Conservation (phyloP, 2,113 vertebrate species). For the Reinhardtius hippoglossoides region DNA sequence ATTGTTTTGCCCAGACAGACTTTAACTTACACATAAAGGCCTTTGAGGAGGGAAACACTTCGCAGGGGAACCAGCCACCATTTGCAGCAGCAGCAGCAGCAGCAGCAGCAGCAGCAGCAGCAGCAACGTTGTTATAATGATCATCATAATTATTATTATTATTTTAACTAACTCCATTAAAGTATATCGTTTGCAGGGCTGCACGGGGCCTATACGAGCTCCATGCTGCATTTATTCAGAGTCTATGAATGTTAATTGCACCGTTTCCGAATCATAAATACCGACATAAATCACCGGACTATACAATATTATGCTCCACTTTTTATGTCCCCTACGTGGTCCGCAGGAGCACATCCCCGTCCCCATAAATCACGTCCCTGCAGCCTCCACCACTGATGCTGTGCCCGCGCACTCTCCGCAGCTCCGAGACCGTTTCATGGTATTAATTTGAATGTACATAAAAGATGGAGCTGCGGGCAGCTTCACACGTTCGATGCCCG, state of each 20-base stretch:
- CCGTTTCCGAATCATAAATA: constrained; percentile 82
- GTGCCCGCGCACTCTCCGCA: constrained; percentile 51
- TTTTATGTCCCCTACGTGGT: constrained; percentile 80
- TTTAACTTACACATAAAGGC: constrained; percentile 51
- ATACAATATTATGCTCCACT: constrained; percentile 80
- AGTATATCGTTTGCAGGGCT: constrained; percentile 10
- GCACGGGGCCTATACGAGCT: constrained; percentile 34
- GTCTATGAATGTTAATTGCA: constrained; percentile 81
- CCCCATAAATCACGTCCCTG: constrained; percentile 85
- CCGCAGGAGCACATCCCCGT: constrained; percentile 74
- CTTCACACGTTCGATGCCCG: constrained; percentile 31
- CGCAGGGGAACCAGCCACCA: neutral
- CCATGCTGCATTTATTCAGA: constrained; percentile 65
- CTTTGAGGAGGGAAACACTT: neutral
- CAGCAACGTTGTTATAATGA: neutral
- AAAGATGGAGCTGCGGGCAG: constrained; percentile 38
- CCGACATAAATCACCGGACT: constrained; percentile 80
- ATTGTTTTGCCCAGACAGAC: constrained; percentile 65
- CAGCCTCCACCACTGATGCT: constrained; percentile 84
- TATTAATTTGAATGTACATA: constrained; percentile 72
- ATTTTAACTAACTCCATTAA: constrained; percentile 27
- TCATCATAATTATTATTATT: constrained; percentile 23
- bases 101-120: constrained; percentile 17
- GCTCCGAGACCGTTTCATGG: constrained; percentile 57
- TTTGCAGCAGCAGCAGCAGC: constrained; percentile 3